These are phyloP conservation scores for Eupsilia transversa DNA, from an alignment of 2,888 invertebrate species.

Conservation along the genomic window DNA sequence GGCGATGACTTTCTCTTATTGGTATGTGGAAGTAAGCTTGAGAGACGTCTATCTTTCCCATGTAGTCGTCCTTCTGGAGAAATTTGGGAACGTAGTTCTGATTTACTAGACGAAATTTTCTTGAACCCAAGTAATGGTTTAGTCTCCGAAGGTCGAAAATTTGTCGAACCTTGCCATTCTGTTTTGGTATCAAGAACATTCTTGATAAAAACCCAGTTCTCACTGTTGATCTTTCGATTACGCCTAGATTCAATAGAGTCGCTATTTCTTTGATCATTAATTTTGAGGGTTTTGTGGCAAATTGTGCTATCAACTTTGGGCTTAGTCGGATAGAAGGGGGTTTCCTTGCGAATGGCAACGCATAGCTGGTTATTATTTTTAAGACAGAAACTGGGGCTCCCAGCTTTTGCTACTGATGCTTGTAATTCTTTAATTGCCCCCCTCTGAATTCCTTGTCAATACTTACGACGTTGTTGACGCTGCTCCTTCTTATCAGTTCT, in stretches of 20 bases:
- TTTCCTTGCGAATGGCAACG: constrained; percentile 49
- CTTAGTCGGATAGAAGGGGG: constrained; percentile 39
- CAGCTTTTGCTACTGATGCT: constrained; percentile 9
- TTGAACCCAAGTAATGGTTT: constrained; percentile 25
- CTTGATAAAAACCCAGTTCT: constrained; percentile 31
- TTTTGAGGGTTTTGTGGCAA: not conserved
- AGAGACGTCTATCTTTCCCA: constrained; percentile 54
- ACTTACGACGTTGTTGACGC: constrained; percentile 22
- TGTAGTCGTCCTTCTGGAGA: constrained; percentile 39
- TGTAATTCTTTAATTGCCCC: constrained; percentile 16
- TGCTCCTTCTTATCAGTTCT: constrained; percentile 16
- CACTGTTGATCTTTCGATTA: constrained; percentile 33
- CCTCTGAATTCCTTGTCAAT: constrained; percentile 27
- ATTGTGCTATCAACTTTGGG: constrained; percentile 3
- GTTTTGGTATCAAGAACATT: constrained; percentile 33
- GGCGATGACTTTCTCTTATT: constrained; percentile 42
- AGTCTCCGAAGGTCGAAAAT: constrained; percentile 49
- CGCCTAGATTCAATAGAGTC: not conserved
- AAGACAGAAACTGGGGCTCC: constrained; percentile 27
- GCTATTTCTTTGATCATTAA: constrained; percentile 23
- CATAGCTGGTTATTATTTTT: constrained; percentile 43
- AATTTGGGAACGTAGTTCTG: constrained; percentile 47
- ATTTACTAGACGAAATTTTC: constrained; percentile 52
- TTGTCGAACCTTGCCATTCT: constrained; percentile 49
- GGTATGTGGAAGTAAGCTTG: constrained; percentile 51